phyloP scores from a whole-genome alignment of 2,888 invertebrate species.

The Troilus luridus region DNA sequence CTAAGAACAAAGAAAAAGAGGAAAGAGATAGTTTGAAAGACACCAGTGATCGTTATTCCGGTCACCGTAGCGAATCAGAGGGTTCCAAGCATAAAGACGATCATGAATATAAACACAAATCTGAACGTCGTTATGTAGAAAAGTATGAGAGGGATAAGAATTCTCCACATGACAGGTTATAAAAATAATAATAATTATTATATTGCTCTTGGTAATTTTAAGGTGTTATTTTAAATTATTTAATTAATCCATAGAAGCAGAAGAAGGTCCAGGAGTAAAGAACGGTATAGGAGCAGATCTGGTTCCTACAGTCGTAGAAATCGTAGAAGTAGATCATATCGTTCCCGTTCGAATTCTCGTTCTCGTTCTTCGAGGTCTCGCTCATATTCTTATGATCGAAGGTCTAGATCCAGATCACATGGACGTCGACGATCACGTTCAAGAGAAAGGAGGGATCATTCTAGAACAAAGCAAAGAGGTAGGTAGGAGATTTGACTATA shows the following conservation, averaged over 20 bases:
- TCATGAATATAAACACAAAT: constrained; percentile 30
- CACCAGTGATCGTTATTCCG: constrained; percentile 24
- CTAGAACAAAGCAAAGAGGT: constrained; percentile 5
- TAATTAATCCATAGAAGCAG: not conserved
- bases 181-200: not conserved
- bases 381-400: constrained; percentile 45
- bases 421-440: constrained; percentile 30
- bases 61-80: constrained; percentile 11
- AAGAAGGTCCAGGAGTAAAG: constrained; percentile 13
- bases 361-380: constrained; percentile 43
- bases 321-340: constrained; percentile 46
- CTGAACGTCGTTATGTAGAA: constrained; percentile 33
- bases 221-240: not conserved
- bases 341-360: constrained; percentile 21
- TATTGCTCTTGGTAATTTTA: not conserved
- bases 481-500: no score
- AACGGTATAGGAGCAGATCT: constrained; percentile 14
- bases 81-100: constrained; percentile 19
- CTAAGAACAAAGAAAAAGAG: not conserved
- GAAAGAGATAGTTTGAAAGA: constrained; percentile 35
- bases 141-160: constrained; percentile 27
- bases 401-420: constrained; percentile 34
- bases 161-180: constrained; percentile 25
- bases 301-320: constrained; percentile 24
- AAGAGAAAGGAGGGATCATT: constrained; percentile 1